These are phyloP conservation scores for Odobenus rosmarus DNA, from an alignment of 2,113 vertebrate genomes.

Conservation along the genomic window DNA sequence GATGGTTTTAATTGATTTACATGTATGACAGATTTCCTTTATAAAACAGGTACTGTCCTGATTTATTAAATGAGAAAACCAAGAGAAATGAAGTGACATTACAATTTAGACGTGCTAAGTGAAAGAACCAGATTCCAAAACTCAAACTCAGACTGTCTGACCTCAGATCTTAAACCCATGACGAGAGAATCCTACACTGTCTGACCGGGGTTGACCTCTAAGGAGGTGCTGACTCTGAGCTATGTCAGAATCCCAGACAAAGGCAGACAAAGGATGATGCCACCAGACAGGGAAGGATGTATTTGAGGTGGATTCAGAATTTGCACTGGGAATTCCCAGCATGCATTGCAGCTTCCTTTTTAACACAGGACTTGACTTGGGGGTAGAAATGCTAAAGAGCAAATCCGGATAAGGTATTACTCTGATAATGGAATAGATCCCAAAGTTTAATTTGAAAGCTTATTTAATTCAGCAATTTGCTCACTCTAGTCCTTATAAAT, in stretches of 20 bases:
- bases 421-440: not conserved
- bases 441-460: not conserved
- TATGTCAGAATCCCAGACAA: not conserved
- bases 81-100: not conserved
- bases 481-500: not conserved
- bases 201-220: not conserved
- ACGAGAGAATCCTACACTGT: not conserved
- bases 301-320: not conserved
- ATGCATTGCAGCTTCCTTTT: not conserved
- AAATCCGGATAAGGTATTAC: not conserved
- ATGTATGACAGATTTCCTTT: not conserved
- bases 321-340: not conserved
- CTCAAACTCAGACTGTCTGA: not conserved
- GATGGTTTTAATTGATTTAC: not conserved
- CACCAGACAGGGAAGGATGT: rapidly evolving
- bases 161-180: not conserved
- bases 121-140: not conserved
- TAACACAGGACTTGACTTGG: not conserved
- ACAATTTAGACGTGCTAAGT: not conserved
- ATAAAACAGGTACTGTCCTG: not conserved
- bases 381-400: not conserved
- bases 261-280: rapidly evolving
- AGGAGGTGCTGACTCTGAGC: rapidly evolving
- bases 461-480: not conserved
- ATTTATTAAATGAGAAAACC: not conserved